phyloP scores from a whole-genome alignment of 2,888 invertebrate species.

The Drosophila stalkeri region DNA sequence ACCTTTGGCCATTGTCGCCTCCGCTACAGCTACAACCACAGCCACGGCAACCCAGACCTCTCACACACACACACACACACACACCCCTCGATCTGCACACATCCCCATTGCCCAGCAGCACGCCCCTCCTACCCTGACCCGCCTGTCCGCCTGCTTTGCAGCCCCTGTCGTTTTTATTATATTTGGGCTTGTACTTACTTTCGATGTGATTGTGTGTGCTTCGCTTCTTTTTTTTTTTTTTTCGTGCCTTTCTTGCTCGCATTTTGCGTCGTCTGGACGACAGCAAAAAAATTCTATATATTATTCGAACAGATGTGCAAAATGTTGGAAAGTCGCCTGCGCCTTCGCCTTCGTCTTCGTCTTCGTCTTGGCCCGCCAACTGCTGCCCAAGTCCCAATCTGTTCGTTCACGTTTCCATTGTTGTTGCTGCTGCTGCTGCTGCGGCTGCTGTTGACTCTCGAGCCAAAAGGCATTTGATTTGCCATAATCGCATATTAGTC shows the following conservation, averaged over 20 bases:
- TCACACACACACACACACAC: conserved; percentile 42
- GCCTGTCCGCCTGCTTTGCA: conserved; percentile 1
- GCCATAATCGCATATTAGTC: conserved; percentile 80
- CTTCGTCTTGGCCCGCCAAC: conserved; percentile 44
- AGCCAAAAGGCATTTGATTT: conserved; percentile 73
- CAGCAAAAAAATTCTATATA: conserved; percentile 53
- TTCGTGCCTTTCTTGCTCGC: conserved; percentile 24
- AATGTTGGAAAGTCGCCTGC: conserved; percentile 64
- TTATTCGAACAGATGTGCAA: conserved; percentile 77
- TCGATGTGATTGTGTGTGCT: conserved; percentile 13
- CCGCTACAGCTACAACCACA: conserved; percentile 34
- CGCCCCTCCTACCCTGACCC: conserved; percentile 2
- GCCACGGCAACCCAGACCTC: conserved; percentile 34
- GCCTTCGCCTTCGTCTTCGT: conserved; percentile 58
- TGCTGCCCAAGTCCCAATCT: conserved; percentile 28
- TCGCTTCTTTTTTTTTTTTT: conserved; percentile 20
- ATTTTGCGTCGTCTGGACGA: conserved; percentile 61
- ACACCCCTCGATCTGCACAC: conserved; percentile 44
- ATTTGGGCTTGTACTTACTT: conserved; percentile 69
- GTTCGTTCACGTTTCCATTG: conserved; percentile 50
- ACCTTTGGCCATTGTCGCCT: conserved; percentile 76
- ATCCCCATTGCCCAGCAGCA: conserved; percentile 11
- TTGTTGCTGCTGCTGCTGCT: conserved; percentile 22
- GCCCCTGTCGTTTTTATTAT: conserved; percentile 66
- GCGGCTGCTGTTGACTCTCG: conserved; percentile 62